These are phyloP conservation scores for Phlogophora meticulosa DNA, from an alignment of 2,888 invertebrate species.

Conservation along the genomic window DNA sequence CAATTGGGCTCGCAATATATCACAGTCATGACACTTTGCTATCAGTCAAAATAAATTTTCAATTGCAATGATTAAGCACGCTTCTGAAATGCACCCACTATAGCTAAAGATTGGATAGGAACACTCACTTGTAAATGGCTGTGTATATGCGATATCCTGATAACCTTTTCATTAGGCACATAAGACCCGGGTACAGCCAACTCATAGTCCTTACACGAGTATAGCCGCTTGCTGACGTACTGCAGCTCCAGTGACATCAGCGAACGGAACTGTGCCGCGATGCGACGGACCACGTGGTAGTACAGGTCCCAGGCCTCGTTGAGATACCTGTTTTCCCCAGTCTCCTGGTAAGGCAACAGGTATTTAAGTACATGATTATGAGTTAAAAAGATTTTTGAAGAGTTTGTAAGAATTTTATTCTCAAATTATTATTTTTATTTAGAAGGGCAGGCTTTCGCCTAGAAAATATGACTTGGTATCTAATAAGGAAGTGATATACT, in stretches of 20 bases:
- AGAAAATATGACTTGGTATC: too few species aligned
- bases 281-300: constrained; percentile 98
- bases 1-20: not conserved
- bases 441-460: too few species aligned
- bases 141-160: constrained; percentile 96
- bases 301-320: constrained; percentile 99
- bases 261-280: constrained; percentile 97
- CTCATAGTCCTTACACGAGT: constrained; percentile 97
- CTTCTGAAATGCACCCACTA: not conserved
- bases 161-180: constrained; percentile 96
- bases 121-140: constrained; percentile 95
- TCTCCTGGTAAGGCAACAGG: constrained; percentile 88
- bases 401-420: too few species aligned
- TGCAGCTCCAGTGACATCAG: constrained; percentile 97
- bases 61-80: not conserved
- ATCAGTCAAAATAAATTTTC: not conserved
- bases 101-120: too few species aligned
- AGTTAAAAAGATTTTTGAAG: too few species aligned
- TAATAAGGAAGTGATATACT: not conserved
- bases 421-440: too few species aligned
- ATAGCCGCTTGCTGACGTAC: constrained; percentile 97
- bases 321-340: constrained; percentile 96
- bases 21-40: not conserved
- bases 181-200: constrained; percentile 99
- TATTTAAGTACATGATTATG: not conserved